Base-by-base conservation (phyloP, 92 coral and sea anemone genomes). In the Umimayanthus kanabou region DNA sequence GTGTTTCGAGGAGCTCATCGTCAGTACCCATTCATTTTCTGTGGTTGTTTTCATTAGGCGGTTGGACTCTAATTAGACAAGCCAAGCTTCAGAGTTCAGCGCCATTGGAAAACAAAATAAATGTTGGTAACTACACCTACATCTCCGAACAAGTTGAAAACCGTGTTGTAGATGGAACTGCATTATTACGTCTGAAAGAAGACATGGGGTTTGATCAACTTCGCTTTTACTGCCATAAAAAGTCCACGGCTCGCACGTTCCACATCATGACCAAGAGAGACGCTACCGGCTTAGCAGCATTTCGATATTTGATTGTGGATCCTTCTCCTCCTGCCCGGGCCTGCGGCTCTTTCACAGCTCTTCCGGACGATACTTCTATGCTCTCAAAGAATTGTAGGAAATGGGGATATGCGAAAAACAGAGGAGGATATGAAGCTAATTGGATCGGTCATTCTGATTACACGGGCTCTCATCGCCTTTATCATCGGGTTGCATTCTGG, bases 181-280 rank as follows among this genome's bases (percentile, higher is more conserved):
- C 67, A 2, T 18, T 85, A 20, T 43, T 13, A 14, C 40, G 45
- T 71, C 88, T 85, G 5, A 73, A 49, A 42, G 13, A 73, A 3
- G 71, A 85, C 20, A 85, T 85, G 88, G 80, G 71, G 2, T 71
- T 72, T 49, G 53, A 85, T 47, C 88, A 85, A 47, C 66, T 85
- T 39, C 79, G 88, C 25, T 85, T 42, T 73, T 76, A 75, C 14
- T 86, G 82, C 61, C 57, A 26, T 29, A 86, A 86, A 69, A 86
- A 86, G 2, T 18, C 39, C 2, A 61, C 47, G 6, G 57, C 84
- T 20, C 82, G 89, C 39, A 86, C 71, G 6, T 85, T 85, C 72
- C 88, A 85, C 45, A 64, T 85, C 8, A 77, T 85, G 79, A 85
- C 88, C 11, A 71, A 72, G 9, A 85, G 39, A 85, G 73, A 72